phyloP scores from a whole-genome alignment of 2,888 invertebrate species.

The Dryadula phaetusa region DNA sequence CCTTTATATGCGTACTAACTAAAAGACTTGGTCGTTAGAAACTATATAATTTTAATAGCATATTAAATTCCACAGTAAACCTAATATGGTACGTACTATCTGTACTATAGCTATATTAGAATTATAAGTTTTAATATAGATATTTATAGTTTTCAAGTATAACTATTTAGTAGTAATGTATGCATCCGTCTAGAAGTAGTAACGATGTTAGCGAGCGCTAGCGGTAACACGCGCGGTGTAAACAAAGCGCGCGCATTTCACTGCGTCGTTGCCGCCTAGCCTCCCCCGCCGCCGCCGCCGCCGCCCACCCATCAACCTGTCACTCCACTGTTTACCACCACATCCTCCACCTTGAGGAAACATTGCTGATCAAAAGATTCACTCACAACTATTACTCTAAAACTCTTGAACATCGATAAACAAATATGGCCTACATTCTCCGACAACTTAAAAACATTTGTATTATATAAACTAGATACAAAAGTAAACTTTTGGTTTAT shows the following conservation, averaged over 20 bases:
- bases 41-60: not conserved
- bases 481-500: conserved; percentile 8
- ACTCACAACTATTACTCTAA: conserved; percentile 7
- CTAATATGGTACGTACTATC: no score
- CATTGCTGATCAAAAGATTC: conserved; percentile 22
- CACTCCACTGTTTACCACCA: conserved; percentile 54
- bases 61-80: not conserved
- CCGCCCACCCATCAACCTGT: conserved; percentile 52
- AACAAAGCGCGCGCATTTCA: conserved; percentile 68
- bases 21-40: not conserved
- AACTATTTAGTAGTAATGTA: conserved; percentile 9
- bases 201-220: conserved; percentile 17
- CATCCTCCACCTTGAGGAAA: conserved; percentile 41
- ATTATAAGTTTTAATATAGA: not conserved
- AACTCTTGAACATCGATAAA: conserved; percentile 15
- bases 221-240: conserved; percentile 52
- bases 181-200: conserved; percentile 22
- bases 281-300: conserved; percentile 46
- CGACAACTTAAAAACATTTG: not conserved
- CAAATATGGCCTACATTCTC: conserved; percentile 14
- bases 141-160: not conserved
- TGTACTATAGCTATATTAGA: conserved; percentile 1
- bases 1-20: not conserved
- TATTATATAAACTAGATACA: not conserved
- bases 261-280: conserved; percentile 68